Conservation (phyloP, 1,140 invertebrate genomes). For the Papilio glaucus region DNA sequence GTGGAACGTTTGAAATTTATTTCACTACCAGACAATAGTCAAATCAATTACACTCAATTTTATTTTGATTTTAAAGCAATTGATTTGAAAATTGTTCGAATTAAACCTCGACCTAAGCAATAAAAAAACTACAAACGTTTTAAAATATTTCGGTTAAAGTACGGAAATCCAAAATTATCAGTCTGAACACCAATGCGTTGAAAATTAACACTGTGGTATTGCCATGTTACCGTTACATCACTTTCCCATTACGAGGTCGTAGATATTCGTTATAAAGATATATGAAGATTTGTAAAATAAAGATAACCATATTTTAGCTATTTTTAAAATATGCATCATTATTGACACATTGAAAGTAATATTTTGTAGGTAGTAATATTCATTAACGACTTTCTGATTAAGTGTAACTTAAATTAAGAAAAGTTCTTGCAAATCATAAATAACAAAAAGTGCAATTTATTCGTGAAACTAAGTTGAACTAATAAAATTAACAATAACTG, state of each 20-base stretch:
- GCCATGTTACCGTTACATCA: conserved; percentile 43
- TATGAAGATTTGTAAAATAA: neutral
- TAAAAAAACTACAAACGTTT: conserved; percentile 59
- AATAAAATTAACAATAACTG: no score
- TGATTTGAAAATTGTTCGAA: conserved; percentile 56
- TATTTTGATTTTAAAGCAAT: conserved; percentile 50
- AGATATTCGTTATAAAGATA: neutral
- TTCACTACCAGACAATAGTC: conserved; percentile 75
- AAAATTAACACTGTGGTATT: conserved; percentile 56
- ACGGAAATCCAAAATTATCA: conserved; percentile 68
- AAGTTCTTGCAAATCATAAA: no score
- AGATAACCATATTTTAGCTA: no score
- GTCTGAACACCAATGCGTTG: conserved; percentile 57
- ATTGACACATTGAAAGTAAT: no score
- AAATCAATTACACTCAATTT: conserved; percentile 73
- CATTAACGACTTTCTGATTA: no score
- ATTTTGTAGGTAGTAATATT: no score
- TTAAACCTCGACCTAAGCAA: conserved; percentile 47
- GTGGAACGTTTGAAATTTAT: conserved; percentile 84
- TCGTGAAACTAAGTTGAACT: no score
- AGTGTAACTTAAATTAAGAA: no score
- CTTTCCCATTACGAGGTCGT: conserved; percentile 31
- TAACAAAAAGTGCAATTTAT: no score
- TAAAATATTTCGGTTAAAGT: conserved; percentile 71
- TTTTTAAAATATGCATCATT: no score